A percentile compares a stretch with the other conserved stretches of the same genome.
Evolutionary conservation across 2,888 invertebrate species (phyloP).

Genomic region (Drosophila affinis): DNA sequence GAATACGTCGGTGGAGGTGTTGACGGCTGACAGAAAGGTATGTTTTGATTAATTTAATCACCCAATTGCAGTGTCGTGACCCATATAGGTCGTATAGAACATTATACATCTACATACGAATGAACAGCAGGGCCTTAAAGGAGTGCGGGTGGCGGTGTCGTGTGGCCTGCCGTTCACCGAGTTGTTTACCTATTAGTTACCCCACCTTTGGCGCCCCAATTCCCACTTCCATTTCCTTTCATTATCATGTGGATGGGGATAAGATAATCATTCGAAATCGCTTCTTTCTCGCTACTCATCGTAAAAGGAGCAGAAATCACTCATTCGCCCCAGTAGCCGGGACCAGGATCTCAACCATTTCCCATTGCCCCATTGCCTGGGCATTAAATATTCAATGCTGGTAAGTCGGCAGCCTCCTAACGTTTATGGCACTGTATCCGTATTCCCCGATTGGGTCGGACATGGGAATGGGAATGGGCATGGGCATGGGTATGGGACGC

Average conservation of each 20-base stretch:
- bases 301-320: constrained; percentile 48
- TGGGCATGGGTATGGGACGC: neutral
- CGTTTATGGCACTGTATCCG: constrained; percentile 25
- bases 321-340: constrained; percentile 61
- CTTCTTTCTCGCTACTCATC: constrained; percentile 8
- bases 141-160: constrained; percentile 15
- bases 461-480: too few species aligned
- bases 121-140: neutral
- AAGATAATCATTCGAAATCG: constrained; percentile 31
- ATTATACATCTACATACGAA: neutral
- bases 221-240: constrained; percentile 7
- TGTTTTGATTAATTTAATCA: constrained; percentile 54
- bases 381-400: constrained; percentile 66
- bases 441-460: constrained; percentile 8
- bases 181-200: constrained; percentile 39
- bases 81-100: constrained; percentile 25
- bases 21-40: constrained; percentile 48
- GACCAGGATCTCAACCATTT: constrained; percentile 17
- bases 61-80: constrained; percentile 47
- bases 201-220: neutral
- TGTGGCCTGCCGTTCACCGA: constrained; percentile 27
- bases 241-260: constrained; percentile 3
- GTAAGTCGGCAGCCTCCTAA: constrained; percentile 13
- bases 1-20: neutral
- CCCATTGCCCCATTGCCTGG: constrained; percentile 2